These are phyloP conservation scores for Phalanger gymnotis DNA, from an alignment of 2,797 vertebrate genomes.

Conservation along the genomic window DNA sequence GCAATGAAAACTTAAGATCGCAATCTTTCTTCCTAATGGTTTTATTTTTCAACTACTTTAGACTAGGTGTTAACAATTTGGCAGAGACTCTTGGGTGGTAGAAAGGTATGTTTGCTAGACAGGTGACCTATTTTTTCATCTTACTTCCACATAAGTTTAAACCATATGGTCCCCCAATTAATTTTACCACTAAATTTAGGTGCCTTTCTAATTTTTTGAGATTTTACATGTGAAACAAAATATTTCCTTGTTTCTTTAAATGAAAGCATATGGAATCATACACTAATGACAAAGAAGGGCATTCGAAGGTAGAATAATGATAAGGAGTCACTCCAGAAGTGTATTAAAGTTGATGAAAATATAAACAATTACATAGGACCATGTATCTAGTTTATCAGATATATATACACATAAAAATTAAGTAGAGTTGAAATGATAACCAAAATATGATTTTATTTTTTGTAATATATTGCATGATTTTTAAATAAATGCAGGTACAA, in stretches of 20 bases:
- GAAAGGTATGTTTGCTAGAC: not conserved
- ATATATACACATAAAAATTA: not conserved
- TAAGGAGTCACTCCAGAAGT: not conserved
- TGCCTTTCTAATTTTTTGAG: not conserved
- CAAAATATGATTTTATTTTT: slow-evolving; percentile 3
- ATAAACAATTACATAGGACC: not conserved
- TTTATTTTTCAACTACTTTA: slow-evolving; percentile 11
- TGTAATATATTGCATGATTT: not conserved
- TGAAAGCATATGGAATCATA: not conserved
- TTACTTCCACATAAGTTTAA: not conserved
- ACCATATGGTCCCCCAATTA: not conserved
- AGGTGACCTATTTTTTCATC: slow-evolving; percentile 38
- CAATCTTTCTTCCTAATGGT: not conserved
- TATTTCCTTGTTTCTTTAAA: not conserved
- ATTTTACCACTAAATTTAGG: not conserved
- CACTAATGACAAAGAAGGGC: not conserved
- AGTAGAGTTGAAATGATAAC: slow-evolving; percentile 6
- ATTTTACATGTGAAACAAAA: not conserved
- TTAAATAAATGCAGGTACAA: not conserved
- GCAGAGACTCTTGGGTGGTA: slow-evolving; percentile 43
- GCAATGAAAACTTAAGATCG: not conserved
- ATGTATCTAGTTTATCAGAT: not conserved
- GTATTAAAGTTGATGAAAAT: not conserved
- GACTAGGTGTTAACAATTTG: slow-evolving; percentile 22
- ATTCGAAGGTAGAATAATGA: not conserved